These are phyloP conservation scores for Rachycentron canadum DNA, from an alignment of 2,797 vertebrate species.

Conservation along the genomic window DNA sequence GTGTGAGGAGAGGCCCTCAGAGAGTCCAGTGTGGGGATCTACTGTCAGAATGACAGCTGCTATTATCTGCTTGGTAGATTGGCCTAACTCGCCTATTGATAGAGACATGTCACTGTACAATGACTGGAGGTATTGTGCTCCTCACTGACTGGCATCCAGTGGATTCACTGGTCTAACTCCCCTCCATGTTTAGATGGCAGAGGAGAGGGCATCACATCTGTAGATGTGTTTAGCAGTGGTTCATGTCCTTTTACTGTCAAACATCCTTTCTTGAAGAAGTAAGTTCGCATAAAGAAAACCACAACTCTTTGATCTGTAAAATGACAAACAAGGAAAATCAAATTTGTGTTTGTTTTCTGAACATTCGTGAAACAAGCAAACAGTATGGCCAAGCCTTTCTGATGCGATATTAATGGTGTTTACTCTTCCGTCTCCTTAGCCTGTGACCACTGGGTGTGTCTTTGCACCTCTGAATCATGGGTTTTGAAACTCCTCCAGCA, in stretches of 20 bases:
- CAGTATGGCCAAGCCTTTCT: conserved; percentile 50
- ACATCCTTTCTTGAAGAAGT: background rate
- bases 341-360: conserved; percentile 41
- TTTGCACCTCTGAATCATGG: conserved; percentile 66
- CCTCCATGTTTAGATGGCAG: conserved; percentile 36
- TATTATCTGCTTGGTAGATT: conserved; percentile 83
- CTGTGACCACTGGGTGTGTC: conserved; percentile 63
- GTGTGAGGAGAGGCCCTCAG: conserved; percentile 66
- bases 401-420: conserved; percentile 75
- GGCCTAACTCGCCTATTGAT: conserved; percentile 76
- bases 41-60: conserved; percentile 75
- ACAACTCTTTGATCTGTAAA: conserved; percentile 4
- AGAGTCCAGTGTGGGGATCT: conserved; percentile 71
- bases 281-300: background rate
- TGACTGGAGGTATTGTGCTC: conserved; percentile 66
- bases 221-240: conserved; percentile 18
- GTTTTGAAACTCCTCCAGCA: conserved; percentile 62
- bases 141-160: conserved; percentile 62
- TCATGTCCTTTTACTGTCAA: no score
- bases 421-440: conserved; percentile 68
- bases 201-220: conserved; percentile 35
- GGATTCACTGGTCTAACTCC: conserved; percentile 56
- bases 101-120: conserved; percentile 76
- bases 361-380: conserved; percentile 58
- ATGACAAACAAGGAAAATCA: conserved; percentile 14